Base-by-base conservation (phyloP, 2,888 invertebrate species). In the Thecocarcelia acutangulata region DNA sequence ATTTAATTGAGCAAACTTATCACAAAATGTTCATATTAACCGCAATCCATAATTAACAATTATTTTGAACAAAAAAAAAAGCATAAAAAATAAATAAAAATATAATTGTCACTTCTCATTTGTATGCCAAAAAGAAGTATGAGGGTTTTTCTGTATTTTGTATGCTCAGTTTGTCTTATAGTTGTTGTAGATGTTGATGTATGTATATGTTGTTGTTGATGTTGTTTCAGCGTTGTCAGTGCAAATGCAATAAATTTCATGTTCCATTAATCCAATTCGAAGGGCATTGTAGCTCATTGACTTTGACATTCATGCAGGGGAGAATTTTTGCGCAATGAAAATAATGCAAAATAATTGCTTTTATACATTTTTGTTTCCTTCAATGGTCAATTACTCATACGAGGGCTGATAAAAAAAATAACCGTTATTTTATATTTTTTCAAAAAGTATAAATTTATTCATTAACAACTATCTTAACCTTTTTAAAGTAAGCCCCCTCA, bases 271-370 rank as follows among this genome's bases (percentile, higher is more conserved):
- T 37, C 21, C 48, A 42, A 64, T 63, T 66, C 61, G 64, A 83
- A 73, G 75, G 83, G 21, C 59, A 59, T 61, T 59, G 40, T 78
- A 68, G 75, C 78, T 61, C 83, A 73, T 79, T 83, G 81, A 78
- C 75, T 81, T 75, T 81, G 78, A 33, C 59, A 44, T 11, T 68
- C 61, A 37, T 42, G 74, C 42, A 61, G 56, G 19, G 42, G 37
- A 72, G 17, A 40, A 61, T 50, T 24, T 61, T 59, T 24, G 24
- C 50, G 24, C 21, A 13, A 12, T 9, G 58, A 58, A 48, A 17
- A 59, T 21, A 33, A 33, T 33, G 33, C 33, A 33, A 33, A 33
- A 33, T 33, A 33, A 33, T 33, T 33, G 33, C n/a, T 24, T 52
- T 24, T 24, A 37, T 37, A 3, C n/a, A 19, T n/a, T 46, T 48